A percentile compares a stretch with the other conserved stretches of the same genome.
Evolutionary conservation across 2,888 invertebrate species (phyloP).

Genomic region (Agonopterix subpropinquella): DNA sequence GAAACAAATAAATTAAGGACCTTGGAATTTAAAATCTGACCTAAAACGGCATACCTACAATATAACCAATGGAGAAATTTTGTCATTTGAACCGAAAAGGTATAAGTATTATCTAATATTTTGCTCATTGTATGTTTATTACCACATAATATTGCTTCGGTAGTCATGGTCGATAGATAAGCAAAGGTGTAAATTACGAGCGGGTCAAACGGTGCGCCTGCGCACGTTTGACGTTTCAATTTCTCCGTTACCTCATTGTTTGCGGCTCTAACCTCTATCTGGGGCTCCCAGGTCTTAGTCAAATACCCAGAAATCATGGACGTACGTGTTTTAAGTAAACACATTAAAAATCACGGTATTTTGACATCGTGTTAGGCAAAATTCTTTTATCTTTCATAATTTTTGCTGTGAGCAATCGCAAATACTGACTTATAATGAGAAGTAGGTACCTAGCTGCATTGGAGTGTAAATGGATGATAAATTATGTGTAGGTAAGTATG

Average conservation of each 20-base stretch:
- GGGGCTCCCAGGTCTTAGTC: conserved; percentile 22
- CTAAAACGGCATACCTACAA: not conserved
- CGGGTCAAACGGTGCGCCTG: conserved; percentile 1
- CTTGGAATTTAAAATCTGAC: no score
- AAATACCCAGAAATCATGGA: conserved; percentile 19
- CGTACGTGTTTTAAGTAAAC: not conserved
- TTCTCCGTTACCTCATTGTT: conserved; percentile 40
- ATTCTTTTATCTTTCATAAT: no score
- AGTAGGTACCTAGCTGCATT: no score
- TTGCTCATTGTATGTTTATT: conserved; percentile 14
- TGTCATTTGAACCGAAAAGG: not conserved
- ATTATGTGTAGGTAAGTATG: no score
- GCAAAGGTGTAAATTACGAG: conserved; percentile 37
- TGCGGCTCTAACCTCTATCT: conserved; percentile 30
- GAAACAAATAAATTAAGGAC: no score
- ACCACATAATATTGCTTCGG: conserved; percentile 9
- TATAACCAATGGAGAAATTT: not conserved
- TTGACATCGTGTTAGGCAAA: no score
- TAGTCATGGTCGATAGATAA: conserved; percentile 13
- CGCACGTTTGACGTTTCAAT: conserved; percentile 15
- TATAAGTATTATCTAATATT: conserved; percentile 25
- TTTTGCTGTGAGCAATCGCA: no score
- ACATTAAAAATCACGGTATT: not conserved
- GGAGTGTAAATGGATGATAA: no score
- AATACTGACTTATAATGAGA: no score